Conservation (phyloP, 2,888 invertebrate species). For the Drymonia ruficornis region DNA sequence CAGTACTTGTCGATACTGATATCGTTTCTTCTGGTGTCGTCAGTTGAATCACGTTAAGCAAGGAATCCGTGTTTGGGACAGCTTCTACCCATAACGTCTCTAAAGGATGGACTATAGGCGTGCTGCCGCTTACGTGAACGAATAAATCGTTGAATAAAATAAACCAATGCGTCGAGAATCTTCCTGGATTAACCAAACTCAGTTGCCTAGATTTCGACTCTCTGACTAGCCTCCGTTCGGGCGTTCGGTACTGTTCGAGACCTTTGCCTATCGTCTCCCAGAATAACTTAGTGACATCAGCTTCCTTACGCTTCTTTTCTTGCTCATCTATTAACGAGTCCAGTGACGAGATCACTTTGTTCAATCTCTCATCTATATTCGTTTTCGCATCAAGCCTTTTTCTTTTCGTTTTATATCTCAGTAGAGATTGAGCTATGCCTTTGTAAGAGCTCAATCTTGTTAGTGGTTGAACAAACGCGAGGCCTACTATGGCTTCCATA, state of each 20-base stretch:
- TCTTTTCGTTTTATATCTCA: slow-evolving; percentile 75
- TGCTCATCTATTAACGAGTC: slow-evolving; percentile 87
- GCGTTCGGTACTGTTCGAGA: slow-evolving; percentile 86
- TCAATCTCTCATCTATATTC: slow-evolving; percentile 80
- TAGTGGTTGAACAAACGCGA: slow-evolving; percentile 86
- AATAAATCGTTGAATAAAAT: slow-evolving; percentile 93
- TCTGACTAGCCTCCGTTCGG: slow-evolving; percentile 89
- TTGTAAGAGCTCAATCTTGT: slow-evolving; percentile 86
- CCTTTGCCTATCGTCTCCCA: slow-evolving; percentile 89
- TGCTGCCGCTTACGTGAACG: slow-evolving; percentile 89
- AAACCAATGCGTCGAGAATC: slow-evolving; percentile 92
- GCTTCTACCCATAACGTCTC: slow-evolving; percentile 92
- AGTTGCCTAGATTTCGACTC: slow-evolving; percentile 91
- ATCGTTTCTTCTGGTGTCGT: slow-evolving; percentile 92
- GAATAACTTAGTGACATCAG: slow-evolving; percentile 88
- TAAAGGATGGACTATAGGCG: slow-evolving; percentile 87
- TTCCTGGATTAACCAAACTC: slow-evolving; percentile 87
- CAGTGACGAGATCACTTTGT: slow-evolving; percentile 86
- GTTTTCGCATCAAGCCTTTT: slow-evolving; percentile 69
- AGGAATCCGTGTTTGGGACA: slow-evolving; percentile 86
- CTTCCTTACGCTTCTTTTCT: slow-evolving; percentile 86
- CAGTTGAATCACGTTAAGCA: slow-evolving; percentile 87
- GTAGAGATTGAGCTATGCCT: slow-evolving; percentile 84
- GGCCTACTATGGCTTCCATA: slow-evolving; percentile 84
- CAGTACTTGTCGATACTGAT: slow-evolving; percentile 86